Conservation (phyloP, 2,797 vertebrate genomes). For the Apodemus agrarius region DNA sequence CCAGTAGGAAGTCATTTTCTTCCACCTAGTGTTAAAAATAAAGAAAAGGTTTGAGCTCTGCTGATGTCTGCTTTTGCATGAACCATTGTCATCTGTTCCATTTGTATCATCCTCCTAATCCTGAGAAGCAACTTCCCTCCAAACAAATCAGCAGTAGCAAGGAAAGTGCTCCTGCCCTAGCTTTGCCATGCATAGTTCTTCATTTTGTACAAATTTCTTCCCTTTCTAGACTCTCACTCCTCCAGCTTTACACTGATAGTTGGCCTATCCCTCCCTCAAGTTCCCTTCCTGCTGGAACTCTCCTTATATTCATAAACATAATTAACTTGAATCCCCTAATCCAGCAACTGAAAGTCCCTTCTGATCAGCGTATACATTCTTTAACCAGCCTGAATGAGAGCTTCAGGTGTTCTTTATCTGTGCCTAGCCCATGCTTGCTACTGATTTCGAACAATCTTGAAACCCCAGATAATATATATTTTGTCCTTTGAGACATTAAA, state of each 20-base stretch:
- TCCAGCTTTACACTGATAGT: not conserved
- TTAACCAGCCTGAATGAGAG: not conserved
- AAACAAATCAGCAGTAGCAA: not conserved
- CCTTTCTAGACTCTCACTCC: not conserved
- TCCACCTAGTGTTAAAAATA: not conserved
- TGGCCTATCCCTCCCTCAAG: not conserved
- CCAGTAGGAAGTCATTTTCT: not conserved
- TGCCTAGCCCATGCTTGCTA: not conserved
- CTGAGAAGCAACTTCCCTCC: not conserved
- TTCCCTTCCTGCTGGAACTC: not conserved
- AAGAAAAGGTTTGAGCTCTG: not conserved
- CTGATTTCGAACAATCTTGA: not conserved
- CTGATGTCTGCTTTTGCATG: not conserved
- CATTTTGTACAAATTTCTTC: not conserved
- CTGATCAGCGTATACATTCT: not conserved
- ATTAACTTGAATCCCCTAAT: not conserved
- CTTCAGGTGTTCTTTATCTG: not conserved
- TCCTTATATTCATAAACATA: not conserved
- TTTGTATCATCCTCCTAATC: conserved; percentile 5
- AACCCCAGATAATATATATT: not conserved
- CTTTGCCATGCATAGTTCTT: not conserved
- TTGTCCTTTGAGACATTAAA: conserved; percentile 2
- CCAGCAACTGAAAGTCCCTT: not conserved
- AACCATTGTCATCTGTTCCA: not conserved
- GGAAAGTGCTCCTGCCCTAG: not conserved